Conservation (phyloP, 1,140 invertebrate species). For the Neotoxoptera formosana region DNA sequence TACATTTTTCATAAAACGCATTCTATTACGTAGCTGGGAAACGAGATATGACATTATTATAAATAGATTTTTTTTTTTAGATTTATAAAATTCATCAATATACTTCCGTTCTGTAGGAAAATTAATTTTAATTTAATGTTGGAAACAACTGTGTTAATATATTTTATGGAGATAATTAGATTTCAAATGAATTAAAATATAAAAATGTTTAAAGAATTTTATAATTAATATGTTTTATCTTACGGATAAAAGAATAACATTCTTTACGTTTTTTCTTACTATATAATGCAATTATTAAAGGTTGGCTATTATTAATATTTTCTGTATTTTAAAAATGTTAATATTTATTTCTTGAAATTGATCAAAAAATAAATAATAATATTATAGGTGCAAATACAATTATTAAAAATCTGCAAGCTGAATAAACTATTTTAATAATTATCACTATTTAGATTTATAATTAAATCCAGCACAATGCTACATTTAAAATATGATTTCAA, state of each 20-base stretch:
- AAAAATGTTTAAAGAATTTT: neutral
- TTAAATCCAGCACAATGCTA: neutral
- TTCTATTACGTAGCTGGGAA: neutral
- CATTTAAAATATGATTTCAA: neutral
- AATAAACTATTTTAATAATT: neutral
- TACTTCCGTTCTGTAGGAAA: neutral
- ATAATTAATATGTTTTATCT: neutral
- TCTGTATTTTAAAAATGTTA: neutral
- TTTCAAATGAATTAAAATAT: neutral
- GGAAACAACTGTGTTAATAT: neutral
- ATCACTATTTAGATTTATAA: neutral
- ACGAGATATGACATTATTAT: neutral
- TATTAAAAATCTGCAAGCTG: neutral
- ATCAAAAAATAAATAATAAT: neutral
- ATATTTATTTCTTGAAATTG: neutral
- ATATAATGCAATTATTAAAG: neutral
- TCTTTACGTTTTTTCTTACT: neutral
- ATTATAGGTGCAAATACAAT: neutral
- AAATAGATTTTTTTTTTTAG: neutral
- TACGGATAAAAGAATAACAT: neutral
- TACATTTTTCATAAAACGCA: neutral
- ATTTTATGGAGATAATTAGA: neutral
- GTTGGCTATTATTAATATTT: neutral
- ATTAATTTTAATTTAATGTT: neutral
- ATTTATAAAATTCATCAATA: neutral